Evolutionary conservation across 2,113 vertebrate genomes (phyloP).

Genomic region (Psittacula cyanocephala): DNA sequence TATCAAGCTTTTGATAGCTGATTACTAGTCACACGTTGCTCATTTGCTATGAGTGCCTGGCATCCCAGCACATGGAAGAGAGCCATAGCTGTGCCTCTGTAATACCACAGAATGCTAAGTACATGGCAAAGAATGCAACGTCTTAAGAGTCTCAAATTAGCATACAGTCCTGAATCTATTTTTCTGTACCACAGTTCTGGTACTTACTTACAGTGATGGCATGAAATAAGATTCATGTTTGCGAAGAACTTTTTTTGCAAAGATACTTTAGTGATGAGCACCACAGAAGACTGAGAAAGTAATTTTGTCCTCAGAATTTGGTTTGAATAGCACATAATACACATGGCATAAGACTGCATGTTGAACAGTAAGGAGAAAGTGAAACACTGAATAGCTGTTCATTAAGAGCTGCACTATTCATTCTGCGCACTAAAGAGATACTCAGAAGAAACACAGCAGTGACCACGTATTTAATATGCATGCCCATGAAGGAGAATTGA

Average conservation of each 20-base stretch:
- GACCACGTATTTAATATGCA: conserved; percentile 58
- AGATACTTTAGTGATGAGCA: background rate
- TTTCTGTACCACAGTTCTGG: background rate
- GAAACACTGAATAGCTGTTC: conserved; percentile 66
- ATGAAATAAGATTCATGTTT: background rate
- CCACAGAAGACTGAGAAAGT: conserved; percentile 12
- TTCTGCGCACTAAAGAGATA: conserved; percentile 34
- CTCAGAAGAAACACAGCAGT: conserved; percentile 52
- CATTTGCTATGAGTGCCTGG: conserved; percentile 1
- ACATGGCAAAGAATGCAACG: conserved; percentile 5
- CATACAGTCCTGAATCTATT: conserved; percentile 3
- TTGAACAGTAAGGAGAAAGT: conserved; percentile 57
- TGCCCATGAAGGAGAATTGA: conserved; percentile 18
- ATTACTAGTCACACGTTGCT: background rate
- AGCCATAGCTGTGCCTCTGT: background rate
- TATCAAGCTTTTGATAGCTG: background rate
- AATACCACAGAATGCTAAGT: conserved; percentile 45
- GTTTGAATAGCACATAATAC: conserved; percentile 21
- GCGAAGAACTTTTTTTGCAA: background rate
- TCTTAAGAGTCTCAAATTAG: conserved; percentile 15
- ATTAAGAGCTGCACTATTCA: conserved; percentile 35
- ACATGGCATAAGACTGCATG: background rate
- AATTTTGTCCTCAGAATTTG: background rate
- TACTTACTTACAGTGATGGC: background rate
- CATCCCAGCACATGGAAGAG: background rate